Conservation (phyloP, 2,888 invertebrate genomes). For the Hoplodrina blanda region DNA sequence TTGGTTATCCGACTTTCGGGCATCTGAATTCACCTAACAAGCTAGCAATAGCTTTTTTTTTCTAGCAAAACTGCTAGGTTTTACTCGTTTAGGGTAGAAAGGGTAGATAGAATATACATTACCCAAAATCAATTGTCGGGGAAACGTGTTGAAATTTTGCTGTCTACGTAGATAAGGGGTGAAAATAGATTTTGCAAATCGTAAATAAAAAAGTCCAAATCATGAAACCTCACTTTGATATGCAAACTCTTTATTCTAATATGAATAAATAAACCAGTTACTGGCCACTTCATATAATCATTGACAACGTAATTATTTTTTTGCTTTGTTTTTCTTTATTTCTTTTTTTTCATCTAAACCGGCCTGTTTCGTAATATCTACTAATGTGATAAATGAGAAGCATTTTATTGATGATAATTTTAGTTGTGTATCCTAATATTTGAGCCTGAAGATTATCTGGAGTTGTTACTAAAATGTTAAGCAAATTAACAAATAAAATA, state of each 20-base stretch:
- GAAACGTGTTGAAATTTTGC: not conserved
- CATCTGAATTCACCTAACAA: not conserved
- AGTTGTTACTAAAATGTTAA: too few relatives aligned
- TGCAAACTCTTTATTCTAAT: not conserved
- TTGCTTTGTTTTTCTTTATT: not conserved
- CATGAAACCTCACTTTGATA: not conserved
- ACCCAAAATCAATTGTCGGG: not conserved
- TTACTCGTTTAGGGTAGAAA: not conserved
- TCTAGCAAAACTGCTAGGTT: not conserved
- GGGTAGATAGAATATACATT: not conserved
- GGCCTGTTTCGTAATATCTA: not conserved
- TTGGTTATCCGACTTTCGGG: conserved; percentile 2
- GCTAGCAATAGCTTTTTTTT: not conserved
- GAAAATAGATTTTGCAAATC: not conserved
- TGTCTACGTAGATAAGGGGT: too few relatives aligned
- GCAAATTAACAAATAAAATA: too few relatives aligned
- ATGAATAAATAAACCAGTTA: not conserved
- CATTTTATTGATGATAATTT: too few relatives aligned
- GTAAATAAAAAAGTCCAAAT: not conserved
- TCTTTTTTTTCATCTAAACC: not conserved
- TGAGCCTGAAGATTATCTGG: too few relatives aligned
- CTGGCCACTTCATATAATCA: not conserved
- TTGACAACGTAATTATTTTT: not conserved
- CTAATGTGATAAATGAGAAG: too few relatives aligned
- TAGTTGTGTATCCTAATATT: too few relatives aligned